phyloP scores from a whole-genome alignment of 2,113 vertebrate species.

The Peromyscus californicus region DNA sequence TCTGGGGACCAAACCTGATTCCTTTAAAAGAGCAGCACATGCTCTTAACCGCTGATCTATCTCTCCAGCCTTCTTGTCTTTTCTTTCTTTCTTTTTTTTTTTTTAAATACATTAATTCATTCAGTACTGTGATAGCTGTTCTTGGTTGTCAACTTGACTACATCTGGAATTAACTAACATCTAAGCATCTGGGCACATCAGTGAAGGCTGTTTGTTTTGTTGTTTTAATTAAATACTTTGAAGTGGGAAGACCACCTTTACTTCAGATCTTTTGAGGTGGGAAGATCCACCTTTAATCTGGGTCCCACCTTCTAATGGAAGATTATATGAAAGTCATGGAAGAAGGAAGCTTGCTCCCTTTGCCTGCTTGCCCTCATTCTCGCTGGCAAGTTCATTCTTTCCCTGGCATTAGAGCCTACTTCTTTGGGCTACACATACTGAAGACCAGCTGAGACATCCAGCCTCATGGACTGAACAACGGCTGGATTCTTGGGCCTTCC shows the following conservation, averaged over 20 bases:
- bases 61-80: not conserved
- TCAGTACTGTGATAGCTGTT: not conserved
- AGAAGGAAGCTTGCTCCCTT: not conserved
- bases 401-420: not conserved
- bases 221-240: not conserved
- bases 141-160: not conserved
- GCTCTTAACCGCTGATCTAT: not conserved
- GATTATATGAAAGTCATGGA: not conserved
- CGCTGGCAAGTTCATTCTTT: not conserved
- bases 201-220: not conserved
- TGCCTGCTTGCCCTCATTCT: not conserved
- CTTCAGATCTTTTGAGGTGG: not conserved
- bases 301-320: not conserved
- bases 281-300: not conserved
- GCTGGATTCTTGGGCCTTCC: not conserved
- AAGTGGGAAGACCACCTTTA: not conserved
- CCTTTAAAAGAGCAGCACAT: not conserved
- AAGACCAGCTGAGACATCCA: not conserved
- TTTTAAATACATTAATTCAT: not conserved
- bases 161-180: not conserved
- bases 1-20: too few relatives aligned
- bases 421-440: not conserved
- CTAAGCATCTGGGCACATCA: not conserved
- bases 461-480: not conserved
- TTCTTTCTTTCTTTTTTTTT: not conserved